Evolutionary conservation across 2,888 invertebrate species (phyloP).

Genomic region (Hirudinaria manillensis): DNA sequence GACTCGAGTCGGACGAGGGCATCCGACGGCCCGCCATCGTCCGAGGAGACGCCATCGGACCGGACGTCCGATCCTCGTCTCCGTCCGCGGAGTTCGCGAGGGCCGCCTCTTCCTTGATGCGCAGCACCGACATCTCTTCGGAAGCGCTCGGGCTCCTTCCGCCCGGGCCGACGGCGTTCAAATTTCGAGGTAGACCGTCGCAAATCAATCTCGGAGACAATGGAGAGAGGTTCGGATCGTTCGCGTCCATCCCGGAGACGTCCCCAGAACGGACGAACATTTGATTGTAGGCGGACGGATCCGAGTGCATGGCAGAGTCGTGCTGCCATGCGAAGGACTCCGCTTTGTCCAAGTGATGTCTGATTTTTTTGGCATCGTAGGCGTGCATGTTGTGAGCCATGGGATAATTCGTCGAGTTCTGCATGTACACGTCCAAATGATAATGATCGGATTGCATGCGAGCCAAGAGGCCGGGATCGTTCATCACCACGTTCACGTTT

Average conservation of each 20-base stretch:
- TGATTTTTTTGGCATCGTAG: constrained; percentile 1
- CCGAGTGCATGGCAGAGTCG: neutral
- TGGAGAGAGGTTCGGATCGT: neutral
- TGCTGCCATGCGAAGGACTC: neutral
- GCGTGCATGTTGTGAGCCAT: neutral
- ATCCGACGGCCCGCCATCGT: neutral
- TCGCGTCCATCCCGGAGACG: neutral
- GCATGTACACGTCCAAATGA: constrained; percentile 10
- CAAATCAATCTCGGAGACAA: neutral
- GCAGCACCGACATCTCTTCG: constrained; percentile 23
- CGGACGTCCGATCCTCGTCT: neutral
- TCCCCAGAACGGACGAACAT: neutral
- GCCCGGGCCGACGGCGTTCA: neutral
- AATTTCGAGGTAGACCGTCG: neutral
- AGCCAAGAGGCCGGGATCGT: neutral
- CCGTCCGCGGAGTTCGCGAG: neutral
- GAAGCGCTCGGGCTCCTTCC: constrained; percentile 17
- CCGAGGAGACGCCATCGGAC: neutral
- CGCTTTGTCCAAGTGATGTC: constrained; percentile 1
- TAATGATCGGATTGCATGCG: neutral
- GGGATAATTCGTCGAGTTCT: neutral
- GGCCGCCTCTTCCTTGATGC: constrained; percentile 24
- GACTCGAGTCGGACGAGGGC: neutral
- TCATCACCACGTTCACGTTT: constrained; percentile 7
- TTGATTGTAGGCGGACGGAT: constrained; percentile 3